Conservation (phyloP, 2,113 vertebrate species). For the Xiphias gladius region DNA sequence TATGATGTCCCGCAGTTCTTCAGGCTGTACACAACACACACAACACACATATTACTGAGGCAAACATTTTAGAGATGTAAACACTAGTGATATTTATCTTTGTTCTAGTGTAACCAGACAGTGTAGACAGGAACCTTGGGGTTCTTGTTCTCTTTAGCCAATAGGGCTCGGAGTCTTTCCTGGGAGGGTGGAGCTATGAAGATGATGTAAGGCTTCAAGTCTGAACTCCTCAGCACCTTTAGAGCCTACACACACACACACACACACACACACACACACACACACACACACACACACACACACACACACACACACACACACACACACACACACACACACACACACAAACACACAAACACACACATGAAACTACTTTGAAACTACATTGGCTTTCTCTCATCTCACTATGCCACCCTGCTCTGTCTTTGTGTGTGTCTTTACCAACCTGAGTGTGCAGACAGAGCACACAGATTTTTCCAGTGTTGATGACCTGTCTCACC, state of each 20-base stretch:
- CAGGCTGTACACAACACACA: slow-evolving; percentile 85
- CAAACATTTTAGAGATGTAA: not conserved
- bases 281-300: slow-evolving; percentile 37
- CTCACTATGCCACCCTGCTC: not conserved
- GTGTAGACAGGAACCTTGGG: slow-evolving; percentile 89
- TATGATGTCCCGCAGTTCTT: slow-evolving; percentile 97
- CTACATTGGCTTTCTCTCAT: not conserved
- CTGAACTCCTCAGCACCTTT: slow-evolving; percentile 94
- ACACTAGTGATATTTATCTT: not conserved
- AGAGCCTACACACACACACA: slow-evolving; percentile 86
- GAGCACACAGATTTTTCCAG: slow-evolving; percentile 96
- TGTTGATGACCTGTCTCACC: slow-evolving; percentile 97
- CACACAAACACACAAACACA: slow-evolving; percentile 40
- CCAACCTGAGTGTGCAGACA: slow-evolving; percentile 96
- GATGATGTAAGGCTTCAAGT: slow-evolving; percentile 98
- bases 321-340: slow-evolving; percentile 32
- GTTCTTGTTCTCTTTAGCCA: slow-evolving; percentile 97
- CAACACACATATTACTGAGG: not conserved
- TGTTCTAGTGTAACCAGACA: not conserved
- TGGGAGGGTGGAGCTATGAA: slow-evolving; percentile 98
- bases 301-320: slow-evolving; percentile 39
- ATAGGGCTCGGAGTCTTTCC: slow-evolving; percentile 92
- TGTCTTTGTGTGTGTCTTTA: not conserved
- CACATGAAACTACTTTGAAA: too few species aligned
- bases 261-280: slow-evolving; percentile 40